These are phyloP conservation scores for Heliornis fulica DNA, from an alignment of 2,113 vertebrate genomes.

Conservation along the genomic window DNA sequence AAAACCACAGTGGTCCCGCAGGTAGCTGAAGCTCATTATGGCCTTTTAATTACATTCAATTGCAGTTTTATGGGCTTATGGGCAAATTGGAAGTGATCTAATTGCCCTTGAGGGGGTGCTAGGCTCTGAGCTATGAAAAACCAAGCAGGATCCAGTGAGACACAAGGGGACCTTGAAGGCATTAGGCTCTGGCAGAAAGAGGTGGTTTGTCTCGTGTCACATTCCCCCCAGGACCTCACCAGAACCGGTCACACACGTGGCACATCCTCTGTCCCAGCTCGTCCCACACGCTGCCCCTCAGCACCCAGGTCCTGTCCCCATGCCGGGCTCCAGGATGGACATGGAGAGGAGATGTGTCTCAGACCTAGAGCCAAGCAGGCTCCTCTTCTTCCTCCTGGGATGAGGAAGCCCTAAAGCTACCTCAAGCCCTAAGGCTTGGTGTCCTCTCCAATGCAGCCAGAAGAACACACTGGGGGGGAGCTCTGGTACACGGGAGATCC, in stretches of 20 bases:
- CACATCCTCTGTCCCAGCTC: not conserved
- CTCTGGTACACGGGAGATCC: not conserved
- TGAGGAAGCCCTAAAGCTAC: not conserved
- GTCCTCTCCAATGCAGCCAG: not conserved
- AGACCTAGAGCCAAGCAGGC: not conserved
- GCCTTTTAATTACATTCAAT: conserved; percentile 68
- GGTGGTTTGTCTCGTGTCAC: not conserved
- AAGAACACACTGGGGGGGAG: not conserved
- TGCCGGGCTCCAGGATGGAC: rapidly evolving
- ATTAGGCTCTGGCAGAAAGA: not conserved
- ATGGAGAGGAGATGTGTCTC: not conserved
- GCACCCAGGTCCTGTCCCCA: not conserved
- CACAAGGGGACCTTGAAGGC: rapidly evolving
- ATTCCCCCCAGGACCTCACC: not conserved
- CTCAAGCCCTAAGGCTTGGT: not conserved
- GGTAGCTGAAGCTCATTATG: conserved; percentile 46
- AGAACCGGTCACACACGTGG: not conserved
- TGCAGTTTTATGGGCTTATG: conserved; percentile 54
- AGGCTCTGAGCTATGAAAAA: conserved; percentile 36
- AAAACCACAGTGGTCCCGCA: not conserved
- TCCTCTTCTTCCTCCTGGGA: not conserved
- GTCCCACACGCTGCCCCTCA: not conserved
- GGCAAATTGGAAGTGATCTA: conserved; percentile 65
- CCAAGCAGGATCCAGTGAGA: not conserved
- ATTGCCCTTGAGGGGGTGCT: conserved; percentile 66